Conservation (phyloP, 92 coral and sea anemone species). For the Phenganax marumi region DNA sequence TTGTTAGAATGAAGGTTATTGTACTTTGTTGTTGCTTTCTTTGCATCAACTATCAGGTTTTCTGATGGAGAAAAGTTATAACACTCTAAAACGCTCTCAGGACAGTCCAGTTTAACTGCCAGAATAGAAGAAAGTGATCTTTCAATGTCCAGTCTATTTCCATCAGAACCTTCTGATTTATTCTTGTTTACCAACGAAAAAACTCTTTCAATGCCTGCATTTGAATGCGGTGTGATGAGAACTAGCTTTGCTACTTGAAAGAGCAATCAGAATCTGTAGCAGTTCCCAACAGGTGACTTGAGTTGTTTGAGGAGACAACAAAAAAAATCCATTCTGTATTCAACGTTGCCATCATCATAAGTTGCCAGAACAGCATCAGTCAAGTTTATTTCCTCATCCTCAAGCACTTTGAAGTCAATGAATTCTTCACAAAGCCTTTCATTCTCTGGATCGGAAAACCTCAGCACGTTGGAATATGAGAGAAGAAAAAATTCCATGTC, state of each 20-base stretch:
- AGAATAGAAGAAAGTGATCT: conserved; percentile 43
- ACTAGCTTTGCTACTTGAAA: conserved; percentile 39
- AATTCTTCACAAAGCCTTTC: conserved; percentile 43
- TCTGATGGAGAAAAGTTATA: not conserved
- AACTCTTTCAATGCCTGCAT: conserved; percentile 49
- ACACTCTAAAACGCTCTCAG: conserved; percentile 13
- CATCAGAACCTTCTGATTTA: conserved; percentile 39
- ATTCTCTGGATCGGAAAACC: conserved; percentile 23
- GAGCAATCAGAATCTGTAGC: conserved; percentile 34
- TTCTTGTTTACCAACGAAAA: conserved; percentile 48
- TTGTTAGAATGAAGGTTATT: too few species aligned
- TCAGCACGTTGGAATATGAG: conserved; percentile 23
- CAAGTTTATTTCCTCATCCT: conserved; percentile 27
- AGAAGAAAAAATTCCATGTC: conserved; percentile 37
- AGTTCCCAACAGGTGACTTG: conserved; percentile 38
- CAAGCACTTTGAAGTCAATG: conserved; percentile 35
- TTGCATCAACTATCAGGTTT: conserved; percentile 10
- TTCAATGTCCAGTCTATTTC: conserved; percentile 22
- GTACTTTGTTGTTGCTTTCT: conserved; percentile 5
- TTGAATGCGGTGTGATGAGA: conserved; percentile 34
- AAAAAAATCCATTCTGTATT: conserved; percentile 41
- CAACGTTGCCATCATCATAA: conserved; percentile 47
- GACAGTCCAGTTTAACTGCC: conserved; percentile 32
- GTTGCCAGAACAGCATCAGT: conserved; percentile 31
- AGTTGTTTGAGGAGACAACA: too few species aligned